A percentile compares a stretch with the other conserved stretches of the same genome.
Evolutionary conservation across 2,113 vertebrate species (phyloP).

Genomic region (Riparia riparia): DNA sequence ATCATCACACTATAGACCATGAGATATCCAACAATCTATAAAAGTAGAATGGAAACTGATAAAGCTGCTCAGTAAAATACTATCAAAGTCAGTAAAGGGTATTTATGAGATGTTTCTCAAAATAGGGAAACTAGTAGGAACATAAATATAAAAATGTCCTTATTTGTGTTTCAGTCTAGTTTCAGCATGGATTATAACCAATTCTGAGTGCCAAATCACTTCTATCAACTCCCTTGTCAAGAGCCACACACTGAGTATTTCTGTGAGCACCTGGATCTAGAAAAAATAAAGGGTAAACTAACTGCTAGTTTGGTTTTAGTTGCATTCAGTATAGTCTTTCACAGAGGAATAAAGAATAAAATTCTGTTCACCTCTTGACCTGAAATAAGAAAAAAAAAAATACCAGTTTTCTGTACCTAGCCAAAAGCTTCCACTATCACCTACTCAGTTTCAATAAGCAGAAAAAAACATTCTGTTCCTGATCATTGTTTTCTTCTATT

Average conservation of each 20-base stretch:
- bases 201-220: neutral
- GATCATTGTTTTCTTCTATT: neutral
- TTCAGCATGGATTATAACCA: neutral
- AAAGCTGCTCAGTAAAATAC: neutral
- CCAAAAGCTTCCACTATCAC: neutral
- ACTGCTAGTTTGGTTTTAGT: neutral
- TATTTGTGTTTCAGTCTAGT: neutral
- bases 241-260: neutral
- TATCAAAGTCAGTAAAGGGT: neutral
- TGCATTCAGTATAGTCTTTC: neutral
- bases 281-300: neutral
- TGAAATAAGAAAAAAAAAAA: neutral
- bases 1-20: neutral
- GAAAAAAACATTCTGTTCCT: neutral
- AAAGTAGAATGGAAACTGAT: neutral
- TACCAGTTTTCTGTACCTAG: neutral
- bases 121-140: neutral
- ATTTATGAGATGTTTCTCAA: neutral
- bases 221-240: neutral
- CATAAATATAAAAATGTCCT: neutral
- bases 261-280: neutral
- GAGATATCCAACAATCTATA: neutral
- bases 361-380: neutral
- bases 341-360: neutral
- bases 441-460: neutral